Percentiles rank a stretch among this genome's conserved stretches.
Evolutionary conservation across 2,113 vertebrate species (phyloP).

Genomic region (Leptobrachium ailaonicum): DNA sequence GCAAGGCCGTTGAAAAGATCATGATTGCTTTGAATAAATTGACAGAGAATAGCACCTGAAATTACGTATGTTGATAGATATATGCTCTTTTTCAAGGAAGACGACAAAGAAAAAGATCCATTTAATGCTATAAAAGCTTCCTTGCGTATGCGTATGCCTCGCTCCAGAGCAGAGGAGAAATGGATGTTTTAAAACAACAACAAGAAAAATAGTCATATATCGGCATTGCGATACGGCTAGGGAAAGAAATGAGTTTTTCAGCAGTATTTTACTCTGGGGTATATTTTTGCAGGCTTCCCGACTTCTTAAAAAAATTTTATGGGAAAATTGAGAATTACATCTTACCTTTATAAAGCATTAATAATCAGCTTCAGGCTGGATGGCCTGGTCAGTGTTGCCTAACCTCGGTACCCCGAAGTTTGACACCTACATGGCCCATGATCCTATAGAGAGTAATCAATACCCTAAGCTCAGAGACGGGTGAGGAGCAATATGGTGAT

Average conservation of each 20-base stretch:
- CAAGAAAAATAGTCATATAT: background rate
- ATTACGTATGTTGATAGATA: slow-evolving; percentile 28
- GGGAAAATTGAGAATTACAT: too few species aligned
- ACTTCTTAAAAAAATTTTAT: too few species aligned
- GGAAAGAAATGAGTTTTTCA: background rate
- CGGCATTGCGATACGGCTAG: background rate
- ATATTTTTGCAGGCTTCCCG: too few species aligned
- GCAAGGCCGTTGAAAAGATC: slow-evolving; percentile 28
- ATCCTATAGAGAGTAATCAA: too few species aligned
- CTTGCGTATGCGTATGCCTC: background rate
- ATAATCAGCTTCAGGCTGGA: too few species aligned
- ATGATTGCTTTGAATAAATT: slow-evolving; percentile 44
- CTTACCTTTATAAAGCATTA: too few species aligned
- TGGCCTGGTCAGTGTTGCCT: too few species aligned
- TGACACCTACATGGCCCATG: too few species aligned
- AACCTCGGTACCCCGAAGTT: too few species aligned
- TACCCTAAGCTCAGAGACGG: too few species aligned
- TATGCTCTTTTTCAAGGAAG: slow-evolving; percentile 3
- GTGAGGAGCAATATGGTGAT: too few species aligned
- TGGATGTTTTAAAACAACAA: background rate
- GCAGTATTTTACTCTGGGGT: background rate
- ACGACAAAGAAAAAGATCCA: slow-evolving; percentile 10
- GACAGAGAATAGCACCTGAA: slow-evolving; percentile 25
- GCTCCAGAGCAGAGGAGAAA: slow-evolving; percentile 2
- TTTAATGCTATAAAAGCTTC: slow-evolving; percentile 16